Percentiles rank a stretch among this genome's conserved stretches.
These are phyloP conservation scores for Odobenus rosmarus DNA, from an alignment of 2,113 vertebrate genomes.

Conservation along the genomic window DNA sequence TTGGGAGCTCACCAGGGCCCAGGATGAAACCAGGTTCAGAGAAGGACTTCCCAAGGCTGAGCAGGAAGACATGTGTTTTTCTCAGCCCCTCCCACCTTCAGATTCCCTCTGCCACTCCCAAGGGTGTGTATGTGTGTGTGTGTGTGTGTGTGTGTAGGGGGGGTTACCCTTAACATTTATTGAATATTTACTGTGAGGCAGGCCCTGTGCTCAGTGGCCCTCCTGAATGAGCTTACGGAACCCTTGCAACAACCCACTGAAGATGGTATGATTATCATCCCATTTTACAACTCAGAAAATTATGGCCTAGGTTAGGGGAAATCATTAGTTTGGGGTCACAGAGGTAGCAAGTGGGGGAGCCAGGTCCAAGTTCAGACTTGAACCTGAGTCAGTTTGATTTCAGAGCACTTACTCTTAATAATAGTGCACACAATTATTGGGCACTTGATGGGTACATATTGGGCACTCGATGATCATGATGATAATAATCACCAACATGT, in stretches of 20 bases:
- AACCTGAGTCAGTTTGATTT: constrained; percentile 20
- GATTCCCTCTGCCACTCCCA: not conserved
- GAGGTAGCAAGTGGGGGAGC: not conserved
- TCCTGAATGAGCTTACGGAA: not conserved
- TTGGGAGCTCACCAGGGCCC: not conserved
- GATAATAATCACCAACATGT: not conserved
- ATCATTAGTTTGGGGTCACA: not conserved
- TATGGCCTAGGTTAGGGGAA: not conserved
- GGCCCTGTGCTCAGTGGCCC: not conserved
- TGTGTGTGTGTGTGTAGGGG: not conserved
- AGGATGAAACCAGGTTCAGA: not conserved
- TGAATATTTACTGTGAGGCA: not conserved
- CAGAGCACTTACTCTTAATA: not conserved
- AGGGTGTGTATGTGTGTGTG: not conserved
- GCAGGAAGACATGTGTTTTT: not conserved
- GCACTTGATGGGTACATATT: not conserved
- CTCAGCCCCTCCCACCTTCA: not conserved
- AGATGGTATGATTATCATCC: not conserved
- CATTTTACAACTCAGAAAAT: not conserved
- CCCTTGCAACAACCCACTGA: not conserved
- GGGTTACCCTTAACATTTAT: not conserved
- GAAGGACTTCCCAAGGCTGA: not conserved
- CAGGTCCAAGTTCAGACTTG: too few species aligned
- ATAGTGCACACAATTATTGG: not conserved
- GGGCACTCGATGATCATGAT: not conserved